Evolutionary conservation across 2,113 vertebrate species (phyloP), one percentile per base, ranked within the genome.

Genomic region (Tichodroma muraria): DNA sequence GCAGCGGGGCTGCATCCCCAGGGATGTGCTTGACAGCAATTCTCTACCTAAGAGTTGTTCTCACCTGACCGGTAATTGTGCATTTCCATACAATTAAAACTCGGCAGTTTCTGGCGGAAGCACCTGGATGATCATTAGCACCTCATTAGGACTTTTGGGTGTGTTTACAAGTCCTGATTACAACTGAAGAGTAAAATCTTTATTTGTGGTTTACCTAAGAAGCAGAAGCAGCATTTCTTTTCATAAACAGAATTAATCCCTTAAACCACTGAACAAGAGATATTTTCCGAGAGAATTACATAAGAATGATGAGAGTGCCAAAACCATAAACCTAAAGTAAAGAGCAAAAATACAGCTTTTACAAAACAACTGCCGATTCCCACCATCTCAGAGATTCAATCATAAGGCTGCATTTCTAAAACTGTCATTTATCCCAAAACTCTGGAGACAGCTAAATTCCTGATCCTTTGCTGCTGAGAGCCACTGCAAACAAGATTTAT

Each of bases 241-340:
- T 65, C 73, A 88, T 68, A 94, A 94, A 92, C n/a, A 89, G 89
- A 59, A 90, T 88, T 96, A 97, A 96, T 95, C 79, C 91, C 79
- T 83, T 95, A 95, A 96, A 91, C 16, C 76, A 66, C 71, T 33
- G 72, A 89, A 85, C 35, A 80, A 68, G 33, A 88, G 85, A 42
- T 93, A 92, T 92, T 95, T 96, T 85, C 65, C 65, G 47, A 4
- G 40, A 35, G 49, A 75, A 69, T 95, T 97, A 95, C 50, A 30
- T 91, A 96, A 96, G 66, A 88, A 88, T 45, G 82, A 95, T 23
- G 31, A 89, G 28, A 82, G 52, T 45, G 65, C 42, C 69, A 80
- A 88, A 91, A 38, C 73, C 45, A 59, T 65, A 90, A 85, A 85
- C 40, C 37, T 54, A 59, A 93, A 65, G 54, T 11, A 24, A 88